Percentiles rank a stretch among this genome's conserved stretches.
These are phyloP conservation scores for Ursus arctos DNA, from an alignment of 2,113 vertebrate genomes.

Conservation along the genomic window DNA sequence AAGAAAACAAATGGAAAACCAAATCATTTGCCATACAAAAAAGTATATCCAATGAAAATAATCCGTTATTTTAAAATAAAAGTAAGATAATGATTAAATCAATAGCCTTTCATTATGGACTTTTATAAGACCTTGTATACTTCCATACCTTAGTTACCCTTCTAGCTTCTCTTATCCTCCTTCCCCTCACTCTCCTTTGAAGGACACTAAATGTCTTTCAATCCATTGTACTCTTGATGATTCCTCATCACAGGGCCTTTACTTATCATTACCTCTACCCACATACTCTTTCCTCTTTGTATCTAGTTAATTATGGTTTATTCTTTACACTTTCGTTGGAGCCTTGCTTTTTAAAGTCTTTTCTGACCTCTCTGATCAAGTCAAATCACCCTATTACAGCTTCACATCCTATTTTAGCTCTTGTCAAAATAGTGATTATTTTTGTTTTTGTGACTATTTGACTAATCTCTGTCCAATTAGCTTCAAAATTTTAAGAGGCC, in stretches of 20 bases:
- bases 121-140: neutral
- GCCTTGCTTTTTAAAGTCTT: neutral
- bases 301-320: neutral
- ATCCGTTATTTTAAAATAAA: neutral
- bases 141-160: neutral
- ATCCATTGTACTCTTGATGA: neutral
- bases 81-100: neutral
- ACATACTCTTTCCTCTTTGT: neutral
- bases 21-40: neutral
- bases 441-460: neutral
- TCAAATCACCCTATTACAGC: neutral
- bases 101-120: neutral
- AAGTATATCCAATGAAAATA: neutral
- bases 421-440: constrained; percentile 31
- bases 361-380: neutral
- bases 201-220: neutral
- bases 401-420: neutral
- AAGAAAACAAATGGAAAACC: neutral
- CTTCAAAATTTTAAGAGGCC: neutral
- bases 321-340: neutral
- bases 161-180: neutral
- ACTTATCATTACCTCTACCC: neutral
- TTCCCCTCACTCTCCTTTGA: neutral
- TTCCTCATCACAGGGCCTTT: neutral
- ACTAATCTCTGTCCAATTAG: neutral